Evolutionary conservation across 2,797 vertebrate species (phyloP).

Genomic region (Nasua narica): DNA sequence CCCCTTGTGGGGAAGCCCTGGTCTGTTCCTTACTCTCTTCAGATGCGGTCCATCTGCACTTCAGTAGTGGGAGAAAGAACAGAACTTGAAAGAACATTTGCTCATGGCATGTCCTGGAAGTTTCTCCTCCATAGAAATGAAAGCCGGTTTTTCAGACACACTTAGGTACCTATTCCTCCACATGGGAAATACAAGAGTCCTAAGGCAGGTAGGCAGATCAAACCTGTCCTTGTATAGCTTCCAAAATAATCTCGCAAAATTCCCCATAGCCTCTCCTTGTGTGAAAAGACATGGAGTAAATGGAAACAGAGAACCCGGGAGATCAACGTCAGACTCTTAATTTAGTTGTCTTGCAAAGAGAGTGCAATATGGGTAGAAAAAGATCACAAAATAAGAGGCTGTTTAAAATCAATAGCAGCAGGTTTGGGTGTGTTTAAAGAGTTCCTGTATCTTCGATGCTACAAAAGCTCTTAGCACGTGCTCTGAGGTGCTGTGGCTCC

Average conservation of each 20-base stretch:
- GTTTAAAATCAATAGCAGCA: not conserved
- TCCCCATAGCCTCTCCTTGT: not conserved
- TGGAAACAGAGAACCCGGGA: not conserved
- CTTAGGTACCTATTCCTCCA: not conserved
- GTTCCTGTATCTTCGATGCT: not conserved
- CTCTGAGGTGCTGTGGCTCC: not conserved
- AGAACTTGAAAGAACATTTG: not conserved
- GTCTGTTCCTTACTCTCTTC: not conserved
- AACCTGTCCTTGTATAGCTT: not conserved
- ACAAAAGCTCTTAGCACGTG: not conserved
- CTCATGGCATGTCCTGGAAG: not conserved
- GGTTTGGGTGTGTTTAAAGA: not conserved
- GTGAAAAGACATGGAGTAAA: not conserved
- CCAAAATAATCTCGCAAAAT: constrained; percentile 8
- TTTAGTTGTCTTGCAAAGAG: not conserved
- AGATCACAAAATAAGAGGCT: not conserved
- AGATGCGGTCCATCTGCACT: not conserved
- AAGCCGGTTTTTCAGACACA: constrained; percentile 16
- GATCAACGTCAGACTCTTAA: not conserved
- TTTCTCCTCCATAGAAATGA: constrained; percentile 23
- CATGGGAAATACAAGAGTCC: not conserved
- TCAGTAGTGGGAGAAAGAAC: not conserved
- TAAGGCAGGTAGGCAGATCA: not conserved
- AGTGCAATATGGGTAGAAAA: not conserved
- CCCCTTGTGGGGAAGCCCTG: not conserved